Evolutionary conservation across 2,113 vertebrate genomes (phyloP).

Genomic region (Noctilio leporinus): DNA sequence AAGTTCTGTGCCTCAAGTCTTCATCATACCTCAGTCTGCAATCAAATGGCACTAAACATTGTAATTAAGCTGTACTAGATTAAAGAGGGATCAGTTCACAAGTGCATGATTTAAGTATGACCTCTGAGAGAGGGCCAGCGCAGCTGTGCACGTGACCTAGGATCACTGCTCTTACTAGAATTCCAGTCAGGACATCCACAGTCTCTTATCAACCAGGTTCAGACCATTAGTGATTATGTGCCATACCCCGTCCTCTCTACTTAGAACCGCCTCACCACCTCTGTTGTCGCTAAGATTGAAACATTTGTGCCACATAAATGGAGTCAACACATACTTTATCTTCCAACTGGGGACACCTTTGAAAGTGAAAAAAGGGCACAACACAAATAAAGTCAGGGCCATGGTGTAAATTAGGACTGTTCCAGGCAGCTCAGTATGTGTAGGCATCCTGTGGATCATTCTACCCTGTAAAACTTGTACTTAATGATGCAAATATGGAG

Average conservation of each 20-base stretch:
- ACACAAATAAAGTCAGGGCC: neutral
- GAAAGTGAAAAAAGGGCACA: neutral
- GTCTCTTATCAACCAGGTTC: neutral
- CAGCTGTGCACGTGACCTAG: neutral
- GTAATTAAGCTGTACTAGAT: neutral
- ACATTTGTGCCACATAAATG: neutral
- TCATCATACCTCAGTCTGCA: neutral
- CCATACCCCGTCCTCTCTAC: neutral
- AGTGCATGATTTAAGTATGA: neutral
- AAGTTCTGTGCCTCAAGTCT: neutral
- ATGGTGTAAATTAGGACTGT: neutral
- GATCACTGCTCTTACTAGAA: neutral
- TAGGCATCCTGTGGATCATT: neutral
- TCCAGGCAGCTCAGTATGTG: too few relatives aligned
- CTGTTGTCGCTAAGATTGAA: neutral
- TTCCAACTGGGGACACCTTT: neutral
- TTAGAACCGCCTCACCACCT: neutral
- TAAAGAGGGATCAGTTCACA: neutral
- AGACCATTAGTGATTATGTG: neutral
- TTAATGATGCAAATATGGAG: neutral
- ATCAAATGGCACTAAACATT: fast-evolving
- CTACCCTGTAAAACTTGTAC: fast-evolving
- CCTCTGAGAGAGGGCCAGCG: neutral
- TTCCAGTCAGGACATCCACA: neutral
- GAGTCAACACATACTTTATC: neutral